These are phyloP conservation scores for Meleagris gallopavo DNA, from an alignment of 2,113 vertebrate species.

Conservation along the genomic window DNA sequence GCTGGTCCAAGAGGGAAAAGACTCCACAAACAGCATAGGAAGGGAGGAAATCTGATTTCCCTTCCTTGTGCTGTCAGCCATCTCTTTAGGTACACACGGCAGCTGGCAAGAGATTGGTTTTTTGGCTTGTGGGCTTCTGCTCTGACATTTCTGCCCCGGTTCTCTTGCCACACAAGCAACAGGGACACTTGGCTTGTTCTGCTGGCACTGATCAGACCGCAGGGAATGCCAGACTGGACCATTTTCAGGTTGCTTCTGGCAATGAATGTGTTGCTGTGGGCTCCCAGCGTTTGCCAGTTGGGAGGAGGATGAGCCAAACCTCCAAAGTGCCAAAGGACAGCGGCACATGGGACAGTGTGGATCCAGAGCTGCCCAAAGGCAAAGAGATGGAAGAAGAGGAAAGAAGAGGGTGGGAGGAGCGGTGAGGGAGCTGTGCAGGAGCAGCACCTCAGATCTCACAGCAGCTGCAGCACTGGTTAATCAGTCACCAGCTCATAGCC, in stretches of 20 bases:
- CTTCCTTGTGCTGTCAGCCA: background rate
- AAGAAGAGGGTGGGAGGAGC: background rate
- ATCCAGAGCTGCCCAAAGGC: background rate
- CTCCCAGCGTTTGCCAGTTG: background rate
- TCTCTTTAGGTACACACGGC: background rate
- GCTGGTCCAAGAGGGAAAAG: background rate
- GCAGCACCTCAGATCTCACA: accelerated
- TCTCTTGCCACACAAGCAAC: background rate
- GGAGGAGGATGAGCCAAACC: background rate
- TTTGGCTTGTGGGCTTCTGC: background rate
- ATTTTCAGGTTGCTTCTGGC: slow-evolving; percentile 11
- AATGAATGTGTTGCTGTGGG: background rate
- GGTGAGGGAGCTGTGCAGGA: background rate
- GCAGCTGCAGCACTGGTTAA: slow-evolving; percentile 19
- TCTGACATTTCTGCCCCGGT: background rate
- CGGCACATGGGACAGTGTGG: background rate
- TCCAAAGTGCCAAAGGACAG: background rate
- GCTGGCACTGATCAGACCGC: background rate
- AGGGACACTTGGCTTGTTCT: background rate
- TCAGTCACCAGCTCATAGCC: slow-evolving; percentile 27
- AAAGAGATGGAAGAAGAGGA: background rate
- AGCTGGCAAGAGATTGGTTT: background rate
- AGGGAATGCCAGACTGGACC: background rate
- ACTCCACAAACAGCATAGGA: accelerated
- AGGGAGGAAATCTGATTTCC: background rate